Percentiles rank a stretch among this genome's conserved stretches.
phyloP scores from a whole-genome alignment of 2,888 invertebrate species.

The Sisyra terminalis region DNA sequence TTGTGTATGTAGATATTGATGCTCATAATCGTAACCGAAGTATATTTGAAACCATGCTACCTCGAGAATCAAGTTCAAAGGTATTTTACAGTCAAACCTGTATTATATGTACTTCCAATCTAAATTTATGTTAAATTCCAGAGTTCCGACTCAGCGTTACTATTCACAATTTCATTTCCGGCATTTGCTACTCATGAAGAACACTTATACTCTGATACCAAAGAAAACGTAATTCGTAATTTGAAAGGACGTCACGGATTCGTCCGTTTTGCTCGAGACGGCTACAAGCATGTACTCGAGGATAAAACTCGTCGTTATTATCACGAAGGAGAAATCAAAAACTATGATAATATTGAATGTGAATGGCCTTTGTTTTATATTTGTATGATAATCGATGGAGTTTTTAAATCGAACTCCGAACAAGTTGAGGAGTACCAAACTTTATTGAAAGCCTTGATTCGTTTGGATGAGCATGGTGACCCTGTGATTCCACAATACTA shows the following conservation, averaged over 20 bases:
- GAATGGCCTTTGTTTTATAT: constrained; percentile 97
- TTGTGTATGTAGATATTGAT: constrained; percentile 97
- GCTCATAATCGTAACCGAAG: constrained; percentile 97
- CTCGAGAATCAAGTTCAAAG: constrained; percentile 96
- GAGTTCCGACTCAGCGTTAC: constrained; percentile 85
- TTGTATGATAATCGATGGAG: constrained; percentile 92
- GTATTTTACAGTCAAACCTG: constrained; percentile 28
- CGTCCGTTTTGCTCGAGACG: constrained; percentile 87
- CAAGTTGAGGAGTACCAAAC: constrained; percentile 88
- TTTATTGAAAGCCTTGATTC: constrained; percentile 63
- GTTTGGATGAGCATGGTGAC: constrained; percentile 62
- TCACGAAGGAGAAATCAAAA: constrained; percentile 79
- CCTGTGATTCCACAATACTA: constrained; percentile 39
- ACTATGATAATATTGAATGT: constrained; percentile 90
- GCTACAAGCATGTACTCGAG: constrained; percentile 79
- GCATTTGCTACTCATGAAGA: constrained; percentile 97
- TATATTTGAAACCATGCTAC: constrained; percentile 95
- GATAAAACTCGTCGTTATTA: constrained; percentile 67
- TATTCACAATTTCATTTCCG: constrained; percentile 92
- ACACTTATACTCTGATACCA: constrained; percentile 68
- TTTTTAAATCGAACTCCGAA: constrained; percentile 69
- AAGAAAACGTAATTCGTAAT: constrained; percentile 64
- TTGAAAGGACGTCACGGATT: constrained; percentile 85
- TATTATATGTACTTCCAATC: background rate
- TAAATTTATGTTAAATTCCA: constrained; percentile 24